Evolutionary conservation across 2,113 vertebrate genomes (phyloP).

Genomic region (Cacatua alba): DNA sequence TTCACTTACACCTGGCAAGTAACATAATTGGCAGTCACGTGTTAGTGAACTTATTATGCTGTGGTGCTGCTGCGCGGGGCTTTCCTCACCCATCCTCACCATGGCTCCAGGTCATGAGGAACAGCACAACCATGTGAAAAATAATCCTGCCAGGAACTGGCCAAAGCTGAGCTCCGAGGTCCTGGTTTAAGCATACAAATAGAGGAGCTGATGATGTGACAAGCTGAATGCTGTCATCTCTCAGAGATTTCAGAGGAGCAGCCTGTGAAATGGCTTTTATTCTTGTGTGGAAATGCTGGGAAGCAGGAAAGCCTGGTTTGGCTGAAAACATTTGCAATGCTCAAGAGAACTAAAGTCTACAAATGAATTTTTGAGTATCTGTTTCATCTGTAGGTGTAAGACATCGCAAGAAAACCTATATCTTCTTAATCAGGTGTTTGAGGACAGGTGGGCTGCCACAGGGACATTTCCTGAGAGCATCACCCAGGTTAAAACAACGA

Average conservation of each 20-base stretch:
- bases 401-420: not conserved
- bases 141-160: not conserved
- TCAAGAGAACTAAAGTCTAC: not conserved
- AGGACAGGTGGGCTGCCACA: not conserved
- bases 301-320: not conserved
- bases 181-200: not conserved
- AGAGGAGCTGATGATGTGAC: not conserved
- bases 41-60: fast-evolving
- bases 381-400: not conserved
- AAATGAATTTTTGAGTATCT: not conserved
- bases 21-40: fast-evolving
- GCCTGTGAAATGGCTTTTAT: not conserved
- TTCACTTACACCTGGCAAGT: not conserved
- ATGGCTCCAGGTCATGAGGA: not conserved
- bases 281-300: not conserved
- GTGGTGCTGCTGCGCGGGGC: fast-evolving
- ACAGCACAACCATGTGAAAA: not conserved
- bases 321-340: not conserved
- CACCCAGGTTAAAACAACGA: not conserved
- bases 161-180: not conserved
- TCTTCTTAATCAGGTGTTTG: not conserved
- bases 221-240: not conserved
- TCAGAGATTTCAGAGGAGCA: not conserved
- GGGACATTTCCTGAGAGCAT: not conserved
- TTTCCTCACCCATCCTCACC: not conserved